Conservation (phyloP, 2,113 vertebrate genomes). For the Motacilla tschutschensis region DNA sequence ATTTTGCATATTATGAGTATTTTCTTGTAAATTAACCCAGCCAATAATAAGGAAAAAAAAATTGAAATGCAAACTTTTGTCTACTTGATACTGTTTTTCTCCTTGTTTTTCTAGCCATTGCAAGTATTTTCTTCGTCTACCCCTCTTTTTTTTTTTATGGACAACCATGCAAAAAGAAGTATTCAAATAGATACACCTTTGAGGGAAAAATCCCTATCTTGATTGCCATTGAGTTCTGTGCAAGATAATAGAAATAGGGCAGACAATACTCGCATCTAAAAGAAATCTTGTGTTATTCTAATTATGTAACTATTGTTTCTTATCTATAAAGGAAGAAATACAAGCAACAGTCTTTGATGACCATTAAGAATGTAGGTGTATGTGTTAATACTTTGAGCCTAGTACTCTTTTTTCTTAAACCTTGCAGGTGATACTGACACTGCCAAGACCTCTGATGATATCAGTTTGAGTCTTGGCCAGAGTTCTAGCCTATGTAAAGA, state of each 20-base stretch:
- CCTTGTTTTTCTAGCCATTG: neutral
- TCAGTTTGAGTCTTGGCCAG: conserved; percentile 93
- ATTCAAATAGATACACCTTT: neutral
- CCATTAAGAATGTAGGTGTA: neutral
- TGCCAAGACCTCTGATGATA: conserved; percentile 91
- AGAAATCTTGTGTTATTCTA: neutral
- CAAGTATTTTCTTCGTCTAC: neutral
- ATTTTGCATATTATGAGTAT: neutral
- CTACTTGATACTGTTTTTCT: neutral
- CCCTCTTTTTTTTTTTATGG: neutral
- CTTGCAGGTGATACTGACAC: conserved; percentile 83
- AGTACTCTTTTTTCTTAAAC: conserved; percentile 32
- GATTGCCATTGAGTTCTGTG: neutral
- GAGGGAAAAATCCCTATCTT: neutral
- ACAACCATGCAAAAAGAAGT: neutral
- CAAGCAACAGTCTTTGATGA: neutral
- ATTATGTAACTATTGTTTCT: neutral
- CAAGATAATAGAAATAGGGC: neutral
- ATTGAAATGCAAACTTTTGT: neutral
- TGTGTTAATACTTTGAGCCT: neutral
- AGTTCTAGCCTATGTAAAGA: conserved; percentile 91
- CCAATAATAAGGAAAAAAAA: neutral
- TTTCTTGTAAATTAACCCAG: neutral
- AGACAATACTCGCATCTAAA: neutral
- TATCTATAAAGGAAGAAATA: neutral